Evolutionary conservation across 2,113 vertebrate genomes (phyloP).

Genomic region (Phocoena phocoena): DNA sequence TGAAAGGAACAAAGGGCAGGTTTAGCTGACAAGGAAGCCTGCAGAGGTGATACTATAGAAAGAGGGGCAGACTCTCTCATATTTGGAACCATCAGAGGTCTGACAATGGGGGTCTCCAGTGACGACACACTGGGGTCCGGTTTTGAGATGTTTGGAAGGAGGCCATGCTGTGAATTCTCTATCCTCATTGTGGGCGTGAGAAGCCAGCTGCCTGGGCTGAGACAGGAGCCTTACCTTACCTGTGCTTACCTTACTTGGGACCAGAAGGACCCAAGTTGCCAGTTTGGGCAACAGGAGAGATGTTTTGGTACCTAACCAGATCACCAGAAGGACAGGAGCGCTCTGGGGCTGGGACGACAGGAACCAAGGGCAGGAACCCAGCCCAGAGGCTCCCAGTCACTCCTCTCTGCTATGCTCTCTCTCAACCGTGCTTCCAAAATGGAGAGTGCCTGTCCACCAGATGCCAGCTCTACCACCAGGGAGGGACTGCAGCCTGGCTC

Average conservation of each 20-base stretch:
- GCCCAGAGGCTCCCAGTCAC: not conserved
- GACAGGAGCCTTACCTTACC: not conserved
- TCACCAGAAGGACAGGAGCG: not conserved
- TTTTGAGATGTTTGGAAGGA: not conserved
- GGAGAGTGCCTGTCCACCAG: not conserved
- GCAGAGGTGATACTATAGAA: not conserved
- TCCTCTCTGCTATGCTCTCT: not conserved
- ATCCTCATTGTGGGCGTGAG: not conserved
- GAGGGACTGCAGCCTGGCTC: not conserved
- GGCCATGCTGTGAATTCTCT: not conserved
- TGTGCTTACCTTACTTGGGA: not conserved
- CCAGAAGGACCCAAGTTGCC: not conserved
- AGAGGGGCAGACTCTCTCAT: fast-evolving
- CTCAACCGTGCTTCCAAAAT: not conserved
- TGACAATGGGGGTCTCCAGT: fast-evolving
- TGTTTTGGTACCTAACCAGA: not conserved
- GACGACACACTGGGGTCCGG: not conserved
- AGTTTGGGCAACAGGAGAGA: not conserved
- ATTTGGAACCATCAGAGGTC: not conserved
- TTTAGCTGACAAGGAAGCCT: not conserved
- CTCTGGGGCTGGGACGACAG: fast-evolving
- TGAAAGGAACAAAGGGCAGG: not conserved
- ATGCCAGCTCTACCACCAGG: not conserved
- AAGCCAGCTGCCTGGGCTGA: not conserved
- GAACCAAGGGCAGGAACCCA: not conserved